Base-by-base conservation (phyloP, 2,888 invertebrate species). In the Exephanes ischioxanthus region DNA sequence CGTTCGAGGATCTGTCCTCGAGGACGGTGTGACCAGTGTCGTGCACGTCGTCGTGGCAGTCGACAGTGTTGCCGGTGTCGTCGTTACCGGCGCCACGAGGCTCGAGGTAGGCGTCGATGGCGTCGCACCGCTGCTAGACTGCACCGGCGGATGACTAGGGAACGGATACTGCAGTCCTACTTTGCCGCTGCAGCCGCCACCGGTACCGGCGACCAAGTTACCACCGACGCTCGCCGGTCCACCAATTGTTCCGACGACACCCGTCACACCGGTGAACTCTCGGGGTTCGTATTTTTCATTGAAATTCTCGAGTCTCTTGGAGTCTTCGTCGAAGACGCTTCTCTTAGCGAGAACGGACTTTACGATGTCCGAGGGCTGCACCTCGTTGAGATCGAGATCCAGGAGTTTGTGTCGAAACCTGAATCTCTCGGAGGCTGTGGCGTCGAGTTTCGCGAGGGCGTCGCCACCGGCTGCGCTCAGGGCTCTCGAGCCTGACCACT, bases 311-410 rank as follows among this genome's bases (percentile, higher is more conserved):
- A 99, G 95, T 51, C 99, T 95, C 94, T 99, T 98, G 58, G 97
- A 96, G 94, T 99, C 99, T 94, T 99, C 99, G 93, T 99, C 99
- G 94, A 99, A 99, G 77, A 99, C 98, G 75, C 98, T 98, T 87
- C 97, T 97, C 94, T 98, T 98, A 5, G 98, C 98, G 91, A 99
- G 95, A 90, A 99, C 96, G 33, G 98, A 98, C 91, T 98, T 97
- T 55, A 98, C 97, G 91, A 99, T 98, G 90, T 98, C 98, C 33
- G 99, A 99, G 0, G 98, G 99, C 93, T 98, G 98, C 83, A 97
- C 96, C 91, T 97, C 97, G 91, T 96, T 96, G 85, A 97, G 95
- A 92, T 97, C 97, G 84, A 97, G 95, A 90, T 98, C 97, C 61
- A 98, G 95, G 78, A 98, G 95, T 90, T 97, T 97, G 91, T 97